Evolutionary conservation across 2,113 vertebrate species (phyloP).

Genomic region (Ceyx margarethae): DNA sequence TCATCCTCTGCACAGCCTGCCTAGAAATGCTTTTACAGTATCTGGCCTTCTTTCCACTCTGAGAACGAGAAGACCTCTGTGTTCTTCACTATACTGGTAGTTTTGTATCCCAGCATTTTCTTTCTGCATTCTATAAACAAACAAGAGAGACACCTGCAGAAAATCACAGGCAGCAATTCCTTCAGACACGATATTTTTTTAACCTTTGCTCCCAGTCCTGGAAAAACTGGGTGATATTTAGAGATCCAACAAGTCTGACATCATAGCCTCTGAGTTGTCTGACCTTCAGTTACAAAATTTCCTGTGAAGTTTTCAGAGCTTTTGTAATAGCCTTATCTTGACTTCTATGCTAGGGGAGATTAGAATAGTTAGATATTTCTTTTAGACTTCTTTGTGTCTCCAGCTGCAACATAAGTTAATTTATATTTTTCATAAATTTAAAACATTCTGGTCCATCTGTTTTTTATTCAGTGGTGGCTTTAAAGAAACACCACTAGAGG

Average conservation of each 20-base stretch:
- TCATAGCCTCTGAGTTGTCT: not conserved
- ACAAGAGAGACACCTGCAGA: not conserved
- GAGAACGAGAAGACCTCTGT: not conserved
- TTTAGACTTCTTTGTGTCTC: not conserved
- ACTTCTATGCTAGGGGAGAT: not conserved
- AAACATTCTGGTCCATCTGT: not conserved
- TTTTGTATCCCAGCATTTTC: not conserved
- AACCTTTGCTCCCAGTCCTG: not conserved
- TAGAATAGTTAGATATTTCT: not conserved
- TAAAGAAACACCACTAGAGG: conserved; percentile 44
- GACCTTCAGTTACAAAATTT: not conserved
- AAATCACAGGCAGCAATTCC: not conserved
- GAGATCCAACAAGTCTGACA: not conserved
- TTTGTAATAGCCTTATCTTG: not conserved
- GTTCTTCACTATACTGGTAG: not conserved
- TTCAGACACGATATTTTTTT: not conserved
- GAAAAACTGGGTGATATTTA: not conserved
- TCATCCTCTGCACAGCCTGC: not conserved
- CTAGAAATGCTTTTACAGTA: not conserved
- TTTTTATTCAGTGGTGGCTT: not conserved
- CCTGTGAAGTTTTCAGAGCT: not conserved
- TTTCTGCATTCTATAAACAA: not conserved
- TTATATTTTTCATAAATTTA: not conserved
- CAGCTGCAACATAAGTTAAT: not conserved
- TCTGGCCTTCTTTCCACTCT: not conserved